Evolutionary conservation across 2,113 vertebrate genomes (phyloP), one percentile per base, ranked within the genome.

Genomic region (Rhinolophus sinicus): DNA sequence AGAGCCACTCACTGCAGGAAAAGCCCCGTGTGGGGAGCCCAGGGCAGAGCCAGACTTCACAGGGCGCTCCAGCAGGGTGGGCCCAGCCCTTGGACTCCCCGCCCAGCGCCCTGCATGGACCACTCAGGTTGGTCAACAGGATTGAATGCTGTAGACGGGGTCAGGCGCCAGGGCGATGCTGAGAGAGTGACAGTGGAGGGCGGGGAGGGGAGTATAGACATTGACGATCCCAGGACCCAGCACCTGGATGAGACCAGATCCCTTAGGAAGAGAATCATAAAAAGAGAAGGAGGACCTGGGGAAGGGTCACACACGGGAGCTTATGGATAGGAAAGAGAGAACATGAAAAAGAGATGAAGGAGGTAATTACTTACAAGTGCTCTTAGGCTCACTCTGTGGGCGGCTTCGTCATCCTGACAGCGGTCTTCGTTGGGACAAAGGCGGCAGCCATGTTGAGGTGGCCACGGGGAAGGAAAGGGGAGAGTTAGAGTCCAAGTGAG

Each of bases 41-140:
- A 65, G 40, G 60, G 40, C 50, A 56, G 35, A 56, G 24, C 24
- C 83, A 54, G 44, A 28, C 47, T 35, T 54, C 33, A 21, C 50
- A 5, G 24, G n/a, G 62, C 30, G 14, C 21, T 62, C 65, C 19
- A 38, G 19, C 11, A 10, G 11, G 58, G 26, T 26, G 26, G 26
- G 26, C 22, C 24, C 60, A 28, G 3, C 12, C 5, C 5, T 3
- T 6, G 3, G 18, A 75, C 35, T 38, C 69, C 22, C 21, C 7
- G 24, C 38, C 5, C 21, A 70, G 35, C 21, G 5, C 10, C 5
- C 21, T 24, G 21, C 35, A 10, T 3, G 47, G 33, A 15, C 14
- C 26, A n/a, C 30, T 67, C 9, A 2, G 16, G 28, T 3, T 64
- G 16, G n/a, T 70, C 12, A 5, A 6, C 28, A 52, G 2, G 0